Conservation (phyloP, 1,140 invertebrate genomes). For the Drosophila navojoa region DNA sequence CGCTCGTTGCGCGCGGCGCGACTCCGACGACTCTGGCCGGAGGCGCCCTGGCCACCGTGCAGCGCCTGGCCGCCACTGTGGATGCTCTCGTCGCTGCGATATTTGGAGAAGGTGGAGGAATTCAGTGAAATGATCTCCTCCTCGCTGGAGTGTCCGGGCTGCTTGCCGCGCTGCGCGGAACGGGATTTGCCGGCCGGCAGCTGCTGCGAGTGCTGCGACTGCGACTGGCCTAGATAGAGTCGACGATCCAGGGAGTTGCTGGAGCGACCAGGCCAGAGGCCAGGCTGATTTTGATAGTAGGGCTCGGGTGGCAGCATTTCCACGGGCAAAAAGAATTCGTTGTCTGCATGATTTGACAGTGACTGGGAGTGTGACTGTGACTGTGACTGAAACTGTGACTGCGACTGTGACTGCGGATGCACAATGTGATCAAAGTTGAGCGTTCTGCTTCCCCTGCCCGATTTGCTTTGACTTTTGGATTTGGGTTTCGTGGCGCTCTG, state of each 20-base stretch:
- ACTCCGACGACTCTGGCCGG: slow-evolving; percentile 83
- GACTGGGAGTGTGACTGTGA: slow-evolving; percentile 30
- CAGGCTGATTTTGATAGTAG: slow-evolving; percentile 80
- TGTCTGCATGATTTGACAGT: slow-evolving; percentile 70
- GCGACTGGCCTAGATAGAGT: slow-evolving; percentile 47
- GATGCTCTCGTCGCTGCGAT: slow-evolving; percentile 88
- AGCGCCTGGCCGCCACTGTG: slow-evolving; percentile 86
- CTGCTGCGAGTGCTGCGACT: slow-evolving; percentile 10
- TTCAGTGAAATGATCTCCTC: slow-evolving; percentile 88
- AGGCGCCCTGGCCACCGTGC: slow-evolving; percentile 65
- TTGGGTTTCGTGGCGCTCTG: slow-evolving; percentile 57
- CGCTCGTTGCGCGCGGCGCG: slow-evolving; percentile 90
- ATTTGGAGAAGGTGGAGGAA: slow-evolving; percentile 87
- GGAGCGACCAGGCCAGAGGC: slow-evolving; percentile 79
- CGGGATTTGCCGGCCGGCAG: slow-evolving; percentile 41
- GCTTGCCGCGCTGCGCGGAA: slow-evolving; percentile 81
- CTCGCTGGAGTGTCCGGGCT: slow-evolving; percentile 88
- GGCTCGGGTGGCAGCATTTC: slow-evolving; percentile 84
- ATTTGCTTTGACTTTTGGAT: slow-evolving; percentile 83
- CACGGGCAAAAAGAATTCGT: slow-evolving; percentile 85
- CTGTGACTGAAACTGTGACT: slow-evolving; percentile 24
- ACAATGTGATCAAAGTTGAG: slow-evolving; percentile 86
- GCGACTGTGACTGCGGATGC: slow-evolving; percentile 36
- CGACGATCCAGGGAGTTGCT: slow-evolving; percentile 82
- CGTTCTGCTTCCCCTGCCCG: slow-evolving; percentile 83